A percentile compares a stretch with the other conserved stretches of the same genome.
Evolutionary conservation across 2,797 vertebrate species (phyloP).

Genomic region (Poecile montanus): DNA sequence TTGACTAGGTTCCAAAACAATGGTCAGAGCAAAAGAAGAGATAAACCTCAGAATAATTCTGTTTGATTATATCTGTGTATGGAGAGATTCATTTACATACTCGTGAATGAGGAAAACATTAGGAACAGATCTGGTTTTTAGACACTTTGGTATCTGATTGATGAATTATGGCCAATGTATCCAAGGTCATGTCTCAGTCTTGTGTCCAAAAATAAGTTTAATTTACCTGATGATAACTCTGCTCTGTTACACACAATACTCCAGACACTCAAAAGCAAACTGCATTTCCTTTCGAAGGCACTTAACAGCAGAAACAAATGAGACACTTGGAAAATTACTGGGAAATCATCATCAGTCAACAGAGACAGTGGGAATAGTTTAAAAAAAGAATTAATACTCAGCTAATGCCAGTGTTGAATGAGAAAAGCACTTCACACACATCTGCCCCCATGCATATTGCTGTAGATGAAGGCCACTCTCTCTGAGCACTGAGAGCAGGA

Average conservation of each 20-base stretch:
- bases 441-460: not conserved
- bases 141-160: not conserved
- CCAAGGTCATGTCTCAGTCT: not conserved
- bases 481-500: not conserved
- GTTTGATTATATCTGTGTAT: not conserved
- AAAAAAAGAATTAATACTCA: not conserved
- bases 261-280: not conserved
- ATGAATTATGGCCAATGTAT: not conserved
- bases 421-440: not conserved
- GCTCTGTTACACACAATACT: not conserved
- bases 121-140: not conserved
- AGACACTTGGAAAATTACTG: not conserved
- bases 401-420: not conserved
- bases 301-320: not conserved
- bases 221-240: not conserved
- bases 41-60: not conserved
- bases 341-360: not conserved
- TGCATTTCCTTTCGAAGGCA: not conserved
- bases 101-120: not conserved
- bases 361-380: not conserved
- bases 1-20: not conserved
- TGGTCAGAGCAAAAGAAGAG: not conserved
- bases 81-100: not conserved
- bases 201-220: not conserved
- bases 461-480: not conserved